Base-by-base conservation (phyloP, 2,113 vertebrate genomes). In the Gymnarchus niloticus region DNA sequence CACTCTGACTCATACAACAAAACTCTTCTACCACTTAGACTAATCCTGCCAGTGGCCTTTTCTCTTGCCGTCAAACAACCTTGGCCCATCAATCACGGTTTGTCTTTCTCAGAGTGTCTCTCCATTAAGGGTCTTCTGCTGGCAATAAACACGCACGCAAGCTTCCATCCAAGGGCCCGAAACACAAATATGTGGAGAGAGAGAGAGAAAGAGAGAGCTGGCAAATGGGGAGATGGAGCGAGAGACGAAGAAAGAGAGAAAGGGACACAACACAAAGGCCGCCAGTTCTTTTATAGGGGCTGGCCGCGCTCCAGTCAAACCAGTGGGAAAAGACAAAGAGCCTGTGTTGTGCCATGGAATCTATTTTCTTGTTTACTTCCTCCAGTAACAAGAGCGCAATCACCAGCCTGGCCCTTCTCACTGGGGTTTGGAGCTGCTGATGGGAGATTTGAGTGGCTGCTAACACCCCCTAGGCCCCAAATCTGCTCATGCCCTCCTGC, bases 351-450 rank as follows among this genome's bases (percentile, higher is more conserved):
- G 84, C 90, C 90, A 93, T 94, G 93, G 96, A 95, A 95, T 96
- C 95, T 92, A 95, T 95, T 95, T 96, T 96, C 94, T 95, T 96
- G 95, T 96, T 96, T 96, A 96, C 94, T 96, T 96, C 95, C 95
- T 95, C 92, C 92, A 94, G 95, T 95, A 96, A 96, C 94, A 95
- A 95, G 95, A 94, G 94, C 93, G 94, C 95, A 95, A 94, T 96
- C 95, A 94, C 92, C 95, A 93, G 95, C 95, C 94, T 92, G 93
- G 93, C 92, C 94, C 93, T 94, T 87, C 93, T 93, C 94, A 93
- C 92, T n/a, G n/a, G 69, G 69, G 21, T 17, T 88, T 87, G 90
- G 95, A 95, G 94, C 92, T 96, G 95, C 94, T 96, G 95, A 96
- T 95, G 96, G 95, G 95, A 95, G 93, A 93, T 95, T 93, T 93